Percentiles rank a stretch among this genome's conserved stretches.
Evolutionary conservation across 2,797 vertebrate species (phyloP).

Genomic region (Poecilia gillii): DNA sequence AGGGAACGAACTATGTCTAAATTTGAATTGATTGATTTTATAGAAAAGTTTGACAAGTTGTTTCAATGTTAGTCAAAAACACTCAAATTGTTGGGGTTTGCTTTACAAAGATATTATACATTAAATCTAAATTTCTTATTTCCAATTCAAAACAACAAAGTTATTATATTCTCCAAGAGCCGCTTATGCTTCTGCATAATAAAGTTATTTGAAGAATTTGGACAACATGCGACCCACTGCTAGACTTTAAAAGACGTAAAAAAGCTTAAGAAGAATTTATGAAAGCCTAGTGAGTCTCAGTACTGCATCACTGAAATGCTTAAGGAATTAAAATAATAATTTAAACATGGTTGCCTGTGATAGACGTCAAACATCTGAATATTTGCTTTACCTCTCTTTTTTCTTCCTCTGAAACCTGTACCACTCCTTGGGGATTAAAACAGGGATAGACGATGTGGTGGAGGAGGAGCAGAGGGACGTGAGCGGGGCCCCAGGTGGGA

Average conservation of each 20-base stretch:
- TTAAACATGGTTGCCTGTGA: not conserved
- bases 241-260: not conserved
- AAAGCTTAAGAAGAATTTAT: not conserved
- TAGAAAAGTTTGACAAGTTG: not conserved
- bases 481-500: slow-evolving; percentile 66
- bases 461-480: slow-evolving; percentile 75
- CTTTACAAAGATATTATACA: not conserved
- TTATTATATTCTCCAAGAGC: not conserved
- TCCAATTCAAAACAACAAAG: not conserved
- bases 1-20: not conserved
- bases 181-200: not conserved
- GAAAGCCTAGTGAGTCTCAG: not conserved
- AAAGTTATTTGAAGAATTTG: not conserved
- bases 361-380: not conserved
- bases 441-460: slow-evolving; percentile 43
- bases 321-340: not conserved
- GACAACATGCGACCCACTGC: not conserved
- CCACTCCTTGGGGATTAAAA: slow-evolving; percentile 89
- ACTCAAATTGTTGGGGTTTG: not conserved
- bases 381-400: slow-evolving; percentile 87
- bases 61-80: not conserved
- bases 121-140: not conserved
- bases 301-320: not conserved
- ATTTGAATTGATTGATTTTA: not conserved
- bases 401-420: slow-evolving; percentile 88